Percentiles rank a stretch among this genome's conserved stretches.
These are phyloP conservation scores for Pantala flavescens DNA, from an alignment of 1,140 invertebrate species.

Conservation along the genomic window DNA sequence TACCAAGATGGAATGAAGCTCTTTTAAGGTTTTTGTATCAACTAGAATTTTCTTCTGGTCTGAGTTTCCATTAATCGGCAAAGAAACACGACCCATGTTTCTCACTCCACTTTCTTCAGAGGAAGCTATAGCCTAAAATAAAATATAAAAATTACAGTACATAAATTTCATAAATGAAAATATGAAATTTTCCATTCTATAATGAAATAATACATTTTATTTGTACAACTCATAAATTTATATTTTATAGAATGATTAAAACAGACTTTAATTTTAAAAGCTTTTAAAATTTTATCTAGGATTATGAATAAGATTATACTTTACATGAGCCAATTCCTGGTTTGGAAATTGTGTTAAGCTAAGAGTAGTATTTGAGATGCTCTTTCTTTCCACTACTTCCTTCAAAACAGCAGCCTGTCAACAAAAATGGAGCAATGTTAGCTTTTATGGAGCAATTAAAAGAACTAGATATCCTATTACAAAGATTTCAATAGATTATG, in stretches of 20 bases:
- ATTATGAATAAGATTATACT: neutral
- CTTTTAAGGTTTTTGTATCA: neutral
- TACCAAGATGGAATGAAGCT: neutral
- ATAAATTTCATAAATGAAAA: no score
- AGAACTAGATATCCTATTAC: no score
- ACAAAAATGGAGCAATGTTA: slow-evolving; percentile 20
- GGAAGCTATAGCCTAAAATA: no score
- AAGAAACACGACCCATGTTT: neutral
- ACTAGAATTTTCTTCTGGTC: neutral
- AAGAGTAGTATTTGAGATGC: neutral
- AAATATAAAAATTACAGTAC: no score
- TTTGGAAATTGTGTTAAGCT: neutral
- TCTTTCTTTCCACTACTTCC: neutral
- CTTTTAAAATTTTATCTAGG: no score
- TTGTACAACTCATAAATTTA: no score
- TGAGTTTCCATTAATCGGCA: neutral
- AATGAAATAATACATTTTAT: no score
- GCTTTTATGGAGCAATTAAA: neutral
- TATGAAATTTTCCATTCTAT: no score
- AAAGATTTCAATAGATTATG: no score
- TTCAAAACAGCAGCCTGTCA: slow-evolving; percentile 14
- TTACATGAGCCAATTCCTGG: neutral
- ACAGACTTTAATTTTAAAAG: no score
- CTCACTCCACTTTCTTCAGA: neutral
- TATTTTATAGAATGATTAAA: no score